Evolutionary conservation across 2,797 vertebrate genomes (phyloP).

Genomic region (Gobionotothen gibberifrons): DNA sequence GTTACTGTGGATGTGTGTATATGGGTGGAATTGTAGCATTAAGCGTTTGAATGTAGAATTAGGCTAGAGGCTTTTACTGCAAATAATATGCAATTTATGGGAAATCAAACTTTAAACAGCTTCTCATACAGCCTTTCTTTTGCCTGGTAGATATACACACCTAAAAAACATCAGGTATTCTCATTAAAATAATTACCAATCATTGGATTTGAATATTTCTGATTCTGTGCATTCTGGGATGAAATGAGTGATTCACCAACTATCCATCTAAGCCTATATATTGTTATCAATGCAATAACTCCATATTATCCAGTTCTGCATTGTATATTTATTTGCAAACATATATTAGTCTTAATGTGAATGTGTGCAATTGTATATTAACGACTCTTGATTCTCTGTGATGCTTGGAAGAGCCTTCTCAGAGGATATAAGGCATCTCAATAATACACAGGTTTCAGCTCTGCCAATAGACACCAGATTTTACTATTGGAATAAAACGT

Average conservation of each 20-base stretch:
- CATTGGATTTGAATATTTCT: slow-evolving; percentile 37
- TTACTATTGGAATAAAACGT: slow-evolving; percentile 37
- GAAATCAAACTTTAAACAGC: slow-evolving; percentile 16
- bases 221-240: slow-evolving; percentile 23
- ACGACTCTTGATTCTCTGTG: slow-evolving; percentile 7
- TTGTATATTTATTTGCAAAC: slow-evolving; percentile 11
- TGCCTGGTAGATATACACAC: slow-evolving; percentile 10
- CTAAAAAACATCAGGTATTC: slow-evolving; percentile 39
- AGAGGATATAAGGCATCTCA: slow-evolving; percentile 36
- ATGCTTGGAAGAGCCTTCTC: slow-evolving; percentile 36
- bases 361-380: background rate
- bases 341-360: too few species aligned
- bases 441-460: slow-evolving; percentile 34
- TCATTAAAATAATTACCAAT: slow-evolving; percentile 34
- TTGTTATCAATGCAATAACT: background rate
- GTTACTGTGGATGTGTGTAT: slow-evolving; percentile 2
- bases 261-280: background rate
- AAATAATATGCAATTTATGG: background rate
- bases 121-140: slow-evolving; percentile 15
- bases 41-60: background rate
- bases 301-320: background rate
- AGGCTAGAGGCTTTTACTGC: background rate
- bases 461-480: slow-evolving; percentile 28
- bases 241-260: slow-evolving; percentile 2
- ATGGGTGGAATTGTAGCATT: slow-evolving; percentile 4